Evolutionary conservation across 2,888 invertebrate genomes (phyloP), one percentile per base, ranked within the genome.

Genomic region (Drosophila kambysellisi): DNA sequence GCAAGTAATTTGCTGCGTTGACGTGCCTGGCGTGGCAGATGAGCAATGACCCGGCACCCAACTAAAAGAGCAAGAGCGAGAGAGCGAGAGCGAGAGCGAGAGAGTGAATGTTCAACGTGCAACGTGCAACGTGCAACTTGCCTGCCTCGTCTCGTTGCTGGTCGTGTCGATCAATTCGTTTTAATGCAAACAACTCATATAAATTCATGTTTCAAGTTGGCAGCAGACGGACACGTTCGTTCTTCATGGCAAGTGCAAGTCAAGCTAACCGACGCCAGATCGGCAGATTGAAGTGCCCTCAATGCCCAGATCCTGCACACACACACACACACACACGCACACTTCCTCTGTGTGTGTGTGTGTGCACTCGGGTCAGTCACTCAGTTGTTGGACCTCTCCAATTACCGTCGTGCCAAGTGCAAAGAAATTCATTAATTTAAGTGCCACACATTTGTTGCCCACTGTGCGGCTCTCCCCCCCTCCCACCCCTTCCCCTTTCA

Each of bases 351-450:
- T 30, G 15, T 25, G 17, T 43, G 17, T 43, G 17, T 35, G 50
- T 25, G 15, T 20, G 35, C 50, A 30, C 59, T 69, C 60, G 66
- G 83, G 74, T 77, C 79, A 71, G 63, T 74, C 76, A 76, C 76
- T 79, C 74, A 64, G 41, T 76, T 68, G 75, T 46, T 65, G 70
- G 65, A 29, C 59, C 70, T 69, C 73, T 71, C 62, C 79, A 81
- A 81, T 81, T 81, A 77, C 73, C 73, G 59, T 65, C 79, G 79
- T 79, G 86, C 76, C 81, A 87, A 87, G 86, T 87, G 86, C 89
- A 87, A 87, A 87, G 87, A 87, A 89, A 87, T 87, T 87, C 86
- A 87, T 87, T 87, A 87, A 87, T 87, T 87, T 87, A 89, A 87
- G 87, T 87, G 89, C 88, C 88, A 83, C 87, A 89, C 86, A 87